Evolutionary conservation across 2,888 invertebrate species (phyloP), one percentile per base, ranked within the genome.

Genomic region (Cacoxenus indagator): DNA sequence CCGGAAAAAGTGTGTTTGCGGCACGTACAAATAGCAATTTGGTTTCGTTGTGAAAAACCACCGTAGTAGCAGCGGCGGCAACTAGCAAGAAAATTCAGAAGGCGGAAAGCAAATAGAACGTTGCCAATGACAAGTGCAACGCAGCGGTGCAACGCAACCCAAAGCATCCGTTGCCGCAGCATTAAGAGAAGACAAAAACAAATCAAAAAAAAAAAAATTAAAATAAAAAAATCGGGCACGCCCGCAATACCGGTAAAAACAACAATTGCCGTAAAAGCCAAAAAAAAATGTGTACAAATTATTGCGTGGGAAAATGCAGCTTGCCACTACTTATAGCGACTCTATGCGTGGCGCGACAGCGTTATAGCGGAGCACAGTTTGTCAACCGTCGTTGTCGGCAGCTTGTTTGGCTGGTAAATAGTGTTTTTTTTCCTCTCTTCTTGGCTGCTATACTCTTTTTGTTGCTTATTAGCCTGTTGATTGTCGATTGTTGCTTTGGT

Each of bases 231-330:
- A n/a, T n/a, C n/a, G n/a, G n/a, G n/a, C n/a, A n/a, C n/a, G n/a
- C n/a, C 37, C 8, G 1, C n/a, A n/a, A 27, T 14, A 29, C 26
- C 24, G 17, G 55, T n/a, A n/a, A 27, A n/a, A 57, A 14, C n/a
- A 46, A 8, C 48, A 48, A 48, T 17, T n/a, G n/a, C 48, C 11
- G 8, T 19, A 48, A 5, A 8, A 4, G 14, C 27, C 9, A 24
- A 9, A 62, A 19, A n/a, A 45, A 62, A 62, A 45, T 62, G 61
- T 62, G 19, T 24, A 57, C 24, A 62, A 62, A 62, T 45, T 62
- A 62, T 43, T 62, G 61, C 61, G 61, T 62, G 61, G 61, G 61
- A 62, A 61, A 62, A 62, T 62, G 61, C 43, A 62, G 45, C 24
- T 62, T 11, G 22, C 31, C 22, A 19, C 8, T 2, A 48, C 8